Conservation (phyloP, 1,140 invertebrate genomes). For the Panulirus ornatus region DNA sequence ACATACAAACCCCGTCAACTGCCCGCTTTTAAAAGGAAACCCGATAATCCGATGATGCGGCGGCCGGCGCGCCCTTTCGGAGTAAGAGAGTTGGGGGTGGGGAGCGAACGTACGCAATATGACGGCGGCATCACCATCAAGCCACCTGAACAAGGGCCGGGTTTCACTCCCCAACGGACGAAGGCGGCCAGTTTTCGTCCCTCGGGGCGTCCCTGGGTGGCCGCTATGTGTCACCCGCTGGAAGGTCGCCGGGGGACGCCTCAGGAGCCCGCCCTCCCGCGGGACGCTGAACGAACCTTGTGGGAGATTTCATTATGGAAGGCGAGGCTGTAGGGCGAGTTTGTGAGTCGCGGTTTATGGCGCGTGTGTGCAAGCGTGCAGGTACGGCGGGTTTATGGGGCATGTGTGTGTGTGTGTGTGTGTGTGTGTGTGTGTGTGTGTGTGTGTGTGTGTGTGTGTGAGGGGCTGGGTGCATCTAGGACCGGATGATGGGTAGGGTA, state of each 20-base stretch:
- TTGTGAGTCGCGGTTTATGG: constrained; percentile 48
- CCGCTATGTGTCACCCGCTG: background rate
- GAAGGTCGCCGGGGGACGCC: background rate
- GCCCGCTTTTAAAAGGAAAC: no score
- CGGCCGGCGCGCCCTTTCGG: background rate
- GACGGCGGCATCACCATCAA: background rate
- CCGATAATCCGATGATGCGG: no score
- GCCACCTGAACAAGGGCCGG: constrained; percentile 29
- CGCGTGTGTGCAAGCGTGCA: constrained; percentile 13
- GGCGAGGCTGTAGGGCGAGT: constrained; percentile 25
- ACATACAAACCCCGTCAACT: no score
- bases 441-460: constrained; percentile 31
- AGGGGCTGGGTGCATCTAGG: background rate
- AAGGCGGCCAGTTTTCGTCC: constrained; percentile 24
- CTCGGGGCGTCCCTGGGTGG: background rate
- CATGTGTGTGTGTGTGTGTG: constrained; percentile 25
- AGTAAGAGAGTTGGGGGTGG: background rate
- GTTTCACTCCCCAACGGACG: constrained; percentile 30
- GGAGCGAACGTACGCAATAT: constrained; percentile 28
- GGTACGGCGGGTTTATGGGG: constrained; percentile 19
- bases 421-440: constrained; percentile 31
- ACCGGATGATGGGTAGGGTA: no score
- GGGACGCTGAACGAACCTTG: constrained; percentile 38
- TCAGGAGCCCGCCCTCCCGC: background rate
- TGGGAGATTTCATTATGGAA: constrained; percentile 55